phyloP scores from a whole-genome alignment of 2,113 vertebrate species.

The Aspiorhynchus laticeps region DNA sequence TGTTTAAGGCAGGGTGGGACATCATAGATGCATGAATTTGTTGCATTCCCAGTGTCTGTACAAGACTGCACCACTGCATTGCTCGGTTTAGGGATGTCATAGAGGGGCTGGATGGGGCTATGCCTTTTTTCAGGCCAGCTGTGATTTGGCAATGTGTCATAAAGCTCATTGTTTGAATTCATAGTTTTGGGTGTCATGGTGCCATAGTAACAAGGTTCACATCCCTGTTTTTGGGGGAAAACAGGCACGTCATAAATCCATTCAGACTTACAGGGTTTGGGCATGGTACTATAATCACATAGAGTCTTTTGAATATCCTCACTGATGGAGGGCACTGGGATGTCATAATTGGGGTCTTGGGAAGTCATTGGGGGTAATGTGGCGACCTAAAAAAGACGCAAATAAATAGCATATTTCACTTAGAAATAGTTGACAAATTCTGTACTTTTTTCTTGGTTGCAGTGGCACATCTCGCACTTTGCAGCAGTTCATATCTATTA shows the following conservation, averaged over 20 bases:
- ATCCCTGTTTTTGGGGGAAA: conserved; percentile 67
- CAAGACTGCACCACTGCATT: not conserved
- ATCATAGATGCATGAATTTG: conserved; percentile 56
- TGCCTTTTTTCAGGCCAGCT: conserved; percentile 1
- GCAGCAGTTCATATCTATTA: conserved; percentile 52
- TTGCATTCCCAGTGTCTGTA: conserved; percentile 46
- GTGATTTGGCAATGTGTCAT: conserved; percentile 60
- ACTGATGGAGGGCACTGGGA: conserved; percentile 61
- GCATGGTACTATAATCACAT: conserved; percentile 74
- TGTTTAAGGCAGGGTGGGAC: conserved; percentile 60
- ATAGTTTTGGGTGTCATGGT: conserved; percentile 55
- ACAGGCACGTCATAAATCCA: conserved; percentile 87
- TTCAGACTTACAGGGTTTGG: conserved; percentile 78
- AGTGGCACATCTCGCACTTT: conserved; percentile 17
- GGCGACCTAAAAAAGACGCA: conserved; percentile 72
- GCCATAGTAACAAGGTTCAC: conserved; percentile 32
- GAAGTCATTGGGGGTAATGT: conserved; percentile 69
- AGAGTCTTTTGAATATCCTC: conserved; percentile 53
- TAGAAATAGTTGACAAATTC: not conserved
- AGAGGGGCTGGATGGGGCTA: conserved; percentile 45
- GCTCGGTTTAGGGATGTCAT: conserved; percentile 71
- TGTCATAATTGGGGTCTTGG: conserved; percentile 70
- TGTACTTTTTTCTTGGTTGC: conserved; percentile 49
- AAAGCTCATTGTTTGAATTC: conserved; percentile 42
- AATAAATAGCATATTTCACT: not conserved